These are phyloP conservation scores for Sussaba pulchella DNA, from an alignment of 2,888 invertebrate genomes.

Conservation along the genomic window DNA sequence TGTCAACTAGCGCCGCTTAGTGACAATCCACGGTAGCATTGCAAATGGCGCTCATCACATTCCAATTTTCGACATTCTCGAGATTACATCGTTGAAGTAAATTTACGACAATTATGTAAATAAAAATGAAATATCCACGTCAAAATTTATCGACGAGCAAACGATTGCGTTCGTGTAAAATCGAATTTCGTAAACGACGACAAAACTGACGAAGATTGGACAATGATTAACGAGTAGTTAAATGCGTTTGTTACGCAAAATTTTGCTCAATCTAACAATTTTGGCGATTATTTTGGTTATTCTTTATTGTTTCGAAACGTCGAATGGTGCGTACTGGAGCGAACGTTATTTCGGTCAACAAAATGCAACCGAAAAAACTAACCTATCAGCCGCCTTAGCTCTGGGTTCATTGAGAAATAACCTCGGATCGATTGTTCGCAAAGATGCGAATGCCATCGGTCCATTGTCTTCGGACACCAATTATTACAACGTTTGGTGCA, in stretches of 20 bases:
- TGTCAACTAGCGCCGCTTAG: no score
- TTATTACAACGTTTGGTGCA: conserved; percentile 86
- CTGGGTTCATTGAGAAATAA: conserved; percentile 9
- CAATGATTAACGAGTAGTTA: conserved; percentile 76
- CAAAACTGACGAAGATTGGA: conserved; percentile 32
- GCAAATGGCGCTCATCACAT: conserved; percentile 51
- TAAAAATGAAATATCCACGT: conserved; percentile 58
- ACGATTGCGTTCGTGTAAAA: background rate
- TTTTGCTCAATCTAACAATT: conserved; percentile 77
- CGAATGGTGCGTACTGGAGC: conserved; percentile 74
- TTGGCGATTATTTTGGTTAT: conserved; percentile 77
- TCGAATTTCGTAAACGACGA: conserved; percentile 39
- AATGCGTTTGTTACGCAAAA: conserved; percentile 82
- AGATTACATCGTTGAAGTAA: background rate
- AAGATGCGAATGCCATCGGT: conserved; percentile 14
- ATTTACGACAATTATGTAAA: conserved; percentile 17
- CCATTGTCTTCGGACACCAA: conserved; percentile 41
- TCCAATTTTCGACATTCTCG: background rate
- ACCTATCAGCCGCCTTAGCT: conserved; percentile 72
- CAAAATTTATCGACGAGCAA: conserved; percentile 6
- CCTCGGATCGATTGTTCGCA: conserved; percentile 16
- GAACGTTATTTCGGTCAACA: conserved; percentile 56
- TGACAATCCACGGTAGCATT: conserved; percentile 3
- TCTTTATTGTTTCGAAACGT: conserved; percentile 80
- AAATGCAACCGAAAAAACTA: conserved; percentile 70